These are phyloP conservation scores for Euphydryas editha DNA, from an alignment of 2,888 invertebrate genomes.

Conservation along the genomic window DNA sequence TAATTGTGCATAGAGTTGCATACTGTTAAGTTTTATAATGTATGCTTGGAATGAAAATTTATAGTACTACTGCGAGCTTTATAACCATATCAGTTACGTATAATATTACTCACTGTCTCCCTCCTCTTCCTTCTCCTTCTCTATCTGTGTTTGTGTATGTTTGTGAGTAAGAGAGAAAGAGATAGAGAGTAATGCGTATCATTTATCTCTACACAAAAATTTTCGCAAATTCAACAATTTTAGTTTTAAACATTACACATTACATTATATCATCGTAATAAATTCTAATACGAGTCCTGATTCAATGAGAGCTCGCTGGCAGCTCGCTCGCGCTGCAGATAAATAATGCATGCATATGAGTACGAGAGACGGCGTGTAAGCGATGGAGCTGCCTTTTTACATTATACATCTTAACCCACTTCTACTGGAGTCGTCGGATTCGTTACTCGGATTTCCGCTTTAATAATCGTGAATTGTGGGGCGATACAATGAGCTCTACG, in stretches of 20 bases:
- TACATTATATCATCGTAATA: constrained; percentile 24
- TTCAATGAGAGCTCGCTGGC: constrained; percentile 25
- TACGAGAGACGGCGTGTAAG: constrained; percentile 18
- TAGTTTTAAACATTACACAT: constrained; percentile 6
- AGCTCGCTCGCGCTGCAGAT: constrained; percentile 13
- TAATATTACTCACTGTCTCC: too few relatives aligned
- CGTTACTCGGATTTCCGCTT: constrained; percentile 8
- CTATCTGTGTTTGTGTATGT: too few relatives aligned
- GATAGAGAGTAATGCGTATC: too few relatives aligned
- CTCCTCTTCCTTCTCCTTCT: too few relatives aligned
- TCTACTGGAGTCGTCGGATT: not conserved
- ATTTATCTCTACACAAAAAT: not conserved
- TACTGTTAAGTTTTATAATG: too few relatives aligned
- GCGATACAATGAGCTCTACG: not conserved
- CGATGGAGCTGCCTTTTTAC: constrained; percentile 8
- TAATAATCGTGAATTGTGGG: not conserved
- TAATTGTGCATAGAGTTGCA: too few relatives aligned
- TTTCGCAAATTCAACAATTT: not conserved
- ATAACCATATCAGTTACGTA: too few relatives aligned
- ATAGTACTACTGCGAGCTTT: too few relatives aligned
- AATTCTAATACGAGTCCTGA: constrained; percentile 24
- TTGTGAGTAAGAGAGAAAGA: too few relatives aligned
- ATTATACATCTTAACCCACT: constrained; percentile 4
- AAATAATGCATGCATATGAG: constrained; percentile 28
- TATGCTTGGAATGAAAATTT: too few relatives aligned